Evolutionary conservation across 2,797 vertebrate species (phyloP).

Genomic region (Macrochelys suwanniensis): DNA sequence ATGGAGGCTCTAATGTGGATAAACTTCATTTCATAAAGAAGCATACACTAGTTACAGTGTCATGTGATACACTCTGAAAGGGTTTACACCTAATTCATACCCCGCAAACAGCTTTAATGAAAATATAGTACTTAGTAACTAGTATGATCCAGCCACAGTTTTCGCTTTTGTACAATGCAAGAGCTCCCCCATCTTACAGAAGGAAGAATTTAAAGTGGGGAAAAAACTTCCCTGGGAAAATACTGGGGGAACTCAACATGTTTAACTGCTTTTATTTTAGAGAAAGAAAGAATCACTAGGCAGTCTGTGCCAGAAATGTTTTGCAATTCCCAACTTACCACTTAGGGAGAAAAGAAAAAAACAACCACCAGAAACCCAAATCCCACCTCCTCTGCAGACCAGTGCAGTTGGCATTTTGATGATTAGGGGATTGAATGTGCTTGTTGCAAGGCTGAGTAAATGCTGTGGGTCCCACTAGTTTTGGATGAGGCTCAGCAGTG

Average conservation of each 20-base stretch:
- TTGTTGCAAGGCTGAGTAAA: background rate
- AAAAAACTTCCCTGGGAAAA: background rate
- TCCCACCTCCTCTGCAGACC: fast-evolving
- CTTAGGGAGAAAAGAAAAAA: background rate
- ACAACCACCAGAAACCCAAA: background rate
- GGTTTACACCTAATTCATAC: background rate
- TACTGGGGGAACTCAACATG: fast-evolving
- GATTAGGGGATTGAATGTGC: background rate
- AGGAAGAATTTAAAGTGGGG: slow-evolving; percentile 50
- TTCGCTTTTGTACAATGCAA: slow-evolving; percentile 68
- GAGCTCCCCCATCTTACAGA: slow-evolving; percentile 80
- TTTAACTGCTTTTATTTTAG: fast-evolving
- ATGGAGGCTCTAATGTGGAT: background rate
- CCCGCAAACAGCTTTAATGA: background rate
- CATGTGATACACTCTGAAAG: background rate
- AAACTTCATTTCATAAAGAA: fast-evolving
- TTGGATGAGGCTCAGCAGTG: background rate
- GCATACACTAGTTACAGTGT: background rate
- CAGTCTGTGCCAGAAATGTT: fast-evolving
- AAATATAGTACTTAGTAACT: fast-evolving
- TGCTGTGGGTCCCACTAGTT: background rate
- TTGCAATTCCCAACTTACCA: background rate
- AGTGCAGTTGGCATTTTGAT: background rate
- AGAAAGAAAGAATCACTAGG: fast-evolving
- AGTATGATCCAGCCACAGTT: background rate